A percentile compares a stretch with the other conserved stretches of the same genome.
Evolutionary conservation across 2,888 invertebrate genomes (phyloP).

Genomic region (Plagodis pulveraria): DNA sequence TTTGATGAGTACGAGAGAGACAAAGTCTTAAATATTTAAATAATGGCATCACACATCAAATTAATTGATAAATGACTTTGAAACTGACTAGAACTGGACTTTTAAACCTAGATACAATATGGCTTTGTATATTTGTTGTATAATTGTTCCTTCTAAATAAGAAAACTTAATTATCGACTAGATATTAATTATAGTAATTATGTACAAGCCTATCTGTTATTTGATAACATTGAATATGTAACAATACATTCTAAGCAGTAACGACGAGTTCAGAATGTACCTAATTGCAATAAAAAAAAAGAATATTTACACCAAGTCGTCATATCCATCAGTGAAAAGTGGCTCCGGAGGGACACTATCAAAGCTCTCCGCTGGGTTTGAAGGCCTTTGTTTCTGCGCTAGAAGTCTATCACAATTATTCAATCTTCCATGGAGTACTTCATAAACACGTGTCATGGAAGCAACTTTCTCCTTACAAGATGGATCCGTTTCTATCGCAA

Average conservation of each 20-base stretch:
- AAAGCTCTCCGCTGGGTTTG: slow-evolving; percentile 56
- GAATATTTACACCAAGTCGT: slow-evolving; percentile 63
- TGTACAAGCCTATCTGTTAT: slow-evolving; percentile 16
- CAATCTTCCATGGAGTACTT: slow-evolving; percentile 72
- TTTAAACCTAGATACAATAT: no score
- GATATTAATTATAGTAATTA: background rate
- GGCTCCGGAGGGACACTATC: slow-evolving; percentile 71
- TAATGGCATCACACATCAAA: no score
- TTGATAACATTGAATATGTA: slow-evolving; percentile 18
- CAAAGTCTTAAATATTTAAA: no score
- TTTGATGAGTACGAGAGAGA: no score
- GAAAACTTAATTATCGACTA: no score
- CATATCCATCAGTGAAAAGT: slow-evolving; percentile 68
- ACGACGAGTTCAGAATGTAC: background rate
- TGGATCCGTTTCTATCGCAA: slow-evolving; percentile 80
- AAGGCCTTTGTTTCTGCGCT: slow-evolving; percentile 63
- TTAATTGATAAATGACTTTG: no score
- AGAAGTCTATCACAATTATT: slow-evolving; percentile 76
- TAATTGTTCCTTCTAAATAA: no score
- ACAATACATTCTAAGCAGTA: background rate
- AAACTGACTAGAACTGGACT: no score
- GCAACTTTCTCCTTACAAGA: slow-evolving; percentile 80
- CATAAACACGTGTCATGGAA: slow-evolving; percentile 79
- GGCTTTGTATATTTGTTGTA: no score
- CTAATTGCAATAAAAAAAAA: background rate